Evolutionary conservation across 1,140 invertebrate genomes (phyloP), one percentile per base, ranked within the genome.

Genomic region (Pogonus chalceus): DNA sequence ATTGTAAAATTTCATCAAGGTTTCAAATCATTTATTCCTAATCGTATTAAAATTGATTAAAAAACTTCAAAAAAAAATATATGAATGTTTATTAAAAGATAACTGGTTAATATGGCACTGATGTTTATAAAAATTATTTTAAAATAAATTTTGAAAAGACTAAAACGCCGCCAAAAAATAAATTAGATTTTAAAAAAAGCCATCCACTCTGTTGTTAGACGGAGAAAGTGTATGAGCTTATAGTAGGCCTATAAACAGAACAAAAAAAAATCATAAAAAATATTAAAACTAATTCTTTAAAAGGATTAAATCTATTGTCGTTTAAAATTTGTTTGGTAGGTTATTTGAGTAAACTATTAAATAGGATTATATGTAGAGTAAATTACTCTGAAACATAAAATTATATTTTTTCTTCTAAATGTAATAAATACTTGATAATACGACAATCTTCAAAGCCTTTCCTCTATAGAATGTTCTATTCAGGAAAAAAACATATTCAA

Each of bases 361-460:
- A 65, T 65, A 64, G 64, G 56, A 47, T 37, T 49, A 58, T 53
- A 60, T 54, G 64, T 65, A 65, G 62, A 65, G 64, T 65, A 65
- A 65, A 65, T 65, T 65, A 65, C 64, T 65, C 63, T 58, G 58
- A 43, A 56, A 16, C 37, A 16, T 16, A 43, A 7, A 43, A 14
- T 31, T 16, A 7, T 18, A 46, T 46, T 46, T 46, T 46, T 4
- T 31, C 26, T 31, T 16, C 43, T 46, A 14, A 31, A 31, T 21
- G 47, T 23, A 49, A 2, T 2, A 20, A 49, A 23, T 49, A n/a
- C 39, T 7, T 46, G 39, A 46, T n/a, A 21, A 49, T 31, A 7
- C 21, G 49, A 51, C 49, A 51, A 51, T 51, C 49, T 51, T 9
- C 26, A 18, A 51, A 9, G 49, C 49, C 49, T 51, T 51, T 51